phyloP scores from a whole-genome alignment of 2,797 vertebrate species.

The Trachops cirrhosus region DNA sequence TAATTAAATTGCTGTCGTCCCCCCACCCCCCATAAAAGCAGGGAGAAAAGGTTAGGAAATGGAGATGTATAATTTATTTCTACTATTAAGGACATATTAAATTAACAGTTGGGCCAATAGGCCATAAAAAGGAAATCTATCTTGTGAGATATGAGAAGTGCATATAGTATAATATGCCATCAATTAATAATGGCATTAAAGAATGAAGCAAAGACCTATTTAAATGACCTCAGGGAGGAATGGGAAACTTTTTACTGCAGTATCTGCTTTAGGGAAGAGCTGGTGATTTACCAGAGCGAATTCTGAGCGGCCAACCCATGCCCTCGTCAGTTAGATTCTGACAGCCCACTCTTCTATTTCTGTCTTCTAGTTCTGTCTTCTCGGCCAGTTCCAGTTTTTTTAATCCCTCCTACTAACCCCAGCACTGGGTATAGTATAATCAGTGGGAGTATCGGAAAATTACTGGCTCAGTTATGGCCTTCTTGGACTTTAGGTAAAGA shows the following conservation, averaged over 20 bases:
- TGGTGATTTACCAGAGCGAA: neutral
- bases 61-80: conserved; percentile 32
- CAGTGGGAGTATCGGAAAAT: neutral
- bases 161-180: conserved; percentile 5
- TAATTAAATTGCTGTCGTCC: neutral
- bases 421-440: neutral
- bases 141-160: neutral
- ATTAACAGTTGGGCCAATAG: conserved; percentile 26
- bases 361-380: neutral
- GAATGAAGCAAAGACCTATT: conserved; percentile 35
- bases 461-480: neutral
- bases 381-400: neutral
- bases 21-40: neutral
- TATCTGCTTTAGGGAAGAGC: neutral
- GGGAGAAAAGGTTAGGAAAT: conserved; percentile 3
- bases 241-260: neutral
- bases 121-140: conserved; percentile 27
- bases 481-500: neutral
- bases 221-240: conserved; percentile 28
- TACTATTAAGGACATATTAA: conserved; percentile 48
- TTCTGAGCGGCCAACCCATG: neutral
- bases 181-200: conserved; percentile 44
- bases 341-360: neutral
- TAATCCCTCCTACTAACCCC: neutral
- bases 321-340: neutral